phyloP scores from a whole-genome alignment of 2,888 invertebrate species.

The Scrobipalpa costella region DNA sequence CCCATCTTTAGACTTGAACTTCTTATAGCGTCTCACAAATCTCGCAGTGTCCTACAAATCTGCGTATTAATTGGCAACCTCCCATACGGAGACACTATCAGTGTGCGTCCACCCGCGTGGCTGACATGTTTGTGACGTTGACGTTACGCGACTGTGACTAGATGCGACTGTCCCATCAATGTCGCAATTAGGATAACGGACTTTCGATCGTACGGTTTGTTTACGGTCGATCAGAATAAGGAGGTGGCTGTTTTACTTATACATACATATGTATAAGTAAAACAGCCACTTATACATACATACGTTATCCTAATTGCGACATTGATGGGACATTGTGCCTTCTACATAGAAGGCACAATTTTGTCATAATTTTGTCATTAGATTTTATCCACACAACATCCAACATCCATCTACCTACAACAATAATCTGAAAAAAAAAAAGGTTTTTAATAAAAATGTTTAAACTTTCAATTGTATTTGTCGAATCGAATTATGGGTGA shows the following conservation, averaged over 20 bases:
- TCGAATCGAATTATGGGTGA: no score
- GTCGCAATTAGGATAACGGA: slow-evolving; percentile 68
- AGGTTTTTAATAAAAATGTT: no score
- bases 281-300: no score
- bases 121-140: slow-evolving; percentile 33
- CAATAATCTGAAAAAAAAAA: no score
- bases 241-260: not conserved
- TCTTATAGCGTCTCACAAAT: not conserved
- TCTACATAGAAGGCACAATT: no score
- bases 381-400: no score
- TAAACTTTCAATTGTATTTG: no score
- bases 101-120: slow-evolving; percentile 51
- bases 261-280: no score
- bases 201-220: slow-evolving; percentile 4
- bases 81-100: slow-evolving; percentile 52
- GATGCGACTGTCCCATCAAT: slow-evolving; percentile 56
- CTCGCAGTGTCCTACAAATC: not conserved
- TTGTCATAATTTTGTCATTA: no score
- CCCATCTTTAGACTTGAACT: not conserved
- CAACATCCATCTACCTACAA: no score
- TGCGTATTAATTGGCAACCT: slow-evolving; percentile 32
- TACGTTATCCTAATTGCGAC: no score
- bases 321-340: no score
- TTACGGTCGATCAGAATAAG: slow-evolving; percentile 16
- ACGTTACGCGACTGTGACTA: slow-evolving; percentile 14